Conservation (phyloP, 2,797 vertebrate genomes). For the Pelobates cultripes region DNA sequence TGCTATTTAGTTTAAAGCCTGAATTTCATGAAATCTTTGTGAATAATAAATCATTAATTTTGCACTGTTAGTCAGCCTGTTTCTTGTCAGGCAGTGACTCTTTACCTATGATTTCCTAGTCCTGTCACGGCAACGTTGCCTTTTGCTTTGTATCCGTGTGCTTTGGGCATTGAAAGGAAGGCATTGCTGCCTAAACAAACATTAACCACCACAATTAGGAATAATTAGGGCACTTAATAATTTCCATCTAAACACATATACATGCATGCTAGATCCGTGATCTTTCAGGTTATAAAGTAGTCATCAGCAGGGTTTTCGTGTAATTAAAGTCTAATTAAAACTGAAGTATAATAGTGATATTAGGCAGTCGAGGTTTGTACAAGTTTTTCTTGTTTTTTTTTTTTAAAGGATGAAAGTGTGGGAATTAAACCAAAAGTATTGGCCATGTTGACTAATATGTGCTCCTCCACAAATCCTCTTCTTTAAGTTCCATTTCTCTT, state of each 20-base stretch:
- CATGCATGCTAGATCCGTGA: not conserved
- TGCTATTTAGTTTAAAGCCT: slow-evolving; percentile 39
- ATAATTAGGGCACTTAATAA: slow-evolving; percentile 52
- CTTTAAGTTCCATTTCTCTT: no score
- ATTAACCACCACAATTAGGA: slow-evolving; percentile 44
- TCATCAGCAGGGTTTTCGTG: slow-evolving; percentile 30
- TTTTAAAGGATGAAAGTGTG: not conserved
- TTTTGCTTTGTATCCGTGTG: slow-evolving; percentile 16
- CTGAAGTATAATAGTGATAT: slow-evolving; percentile 22
- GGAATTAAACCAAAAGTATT: not conserved
- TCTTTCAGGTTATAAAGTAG: slow-evolving; percentile 34
- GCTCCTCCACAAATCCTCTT: no score
- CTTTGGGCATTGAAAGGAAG: slow-evolving; percentile 40
- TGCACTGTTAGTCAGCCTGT: slow-evolving; percentile 42
- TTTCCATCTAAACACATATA: slow-evolving; percentile 50
- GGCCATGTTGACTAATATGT: no score
- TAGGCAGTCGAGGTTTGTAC: not conserved
- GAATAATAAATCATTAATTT: slow-evolving; percentile 54
- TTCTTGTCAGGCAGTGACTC: slow-evolving; percentile 48
- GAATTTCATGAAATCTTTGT: slow-evolving; percentile 42
- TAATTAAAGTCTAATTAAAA: slow-evolving; percentile 24
- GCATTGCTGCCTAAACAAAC: slow-evolving; percentile 46
- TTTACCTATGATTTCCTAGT: slow-evolving; percentile 16
- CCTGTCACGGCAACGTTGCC: slow-evolving; percentile 41
- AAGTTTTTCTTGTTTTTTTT: not conserved